Percentiles rank a stretch among this genome's conserved stretches.
Conservation (phyloP, 2,797 vertebrate genomes). For the Poecilia wingei region DNA sequence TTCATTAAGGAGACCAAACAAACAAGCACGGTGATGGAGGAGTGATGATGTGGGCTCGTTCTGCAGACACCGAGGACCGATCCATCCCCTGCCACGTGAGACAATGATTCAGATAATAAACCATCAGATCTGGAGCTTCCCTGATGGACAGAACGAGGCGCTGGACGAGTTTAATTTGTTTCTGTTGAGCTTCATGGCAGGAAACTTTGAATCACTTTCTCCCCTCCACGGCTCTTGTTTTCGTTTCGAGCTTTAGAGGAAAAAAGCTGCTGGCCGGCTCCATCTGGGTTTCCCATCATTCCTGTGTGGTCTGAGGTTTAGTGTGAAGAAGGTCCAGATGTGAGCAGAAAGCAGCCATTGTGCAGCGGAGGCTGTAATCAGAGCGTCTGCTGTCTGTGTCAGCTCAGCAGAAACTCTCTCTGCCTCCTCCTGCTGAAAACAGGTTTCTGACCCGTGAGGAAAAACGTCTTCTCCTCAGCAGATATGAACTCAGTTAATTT, state of each 20-base stretch:
- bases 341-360: conserved; percentile 41
- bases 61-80: neutral
- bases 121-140: neutral
- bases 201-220: neutral
- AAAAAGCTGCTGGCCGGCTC: conserved; percentile 1
- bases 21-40: neutral
- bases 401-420: neutral
- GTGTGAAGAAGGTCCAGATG: conserved; percentile 70
- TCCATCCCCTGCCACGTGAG: neutral
- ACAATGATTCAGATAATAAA: neutral
- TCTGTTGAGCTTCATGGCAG: neutral
- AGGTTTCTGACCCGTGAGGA: neutral
- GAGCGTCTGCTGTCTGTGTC: neutral
- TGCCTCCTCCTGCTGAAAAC: neutral
- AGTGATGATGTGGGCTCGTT: neutral
- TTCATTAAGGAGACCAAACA: neutral
- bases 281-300: conserved; percentile 48
- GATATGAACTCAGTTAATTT: neutral
- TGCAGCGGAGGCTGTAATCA: conserved; percentile 11
- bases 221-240: neutral
- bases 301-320: conserved; percentile 22
- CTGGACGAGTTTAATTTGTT: neutral
- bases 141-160: too few relatives aligned
- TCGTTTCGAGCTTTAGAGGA: neutral
- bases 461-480: neutral